Percentiles rank a stretch among this genome's conserved stretches.
Conservation (phyloP, 1,140 invertebrate species). For the Eriosoma lanigerum region DNA sequence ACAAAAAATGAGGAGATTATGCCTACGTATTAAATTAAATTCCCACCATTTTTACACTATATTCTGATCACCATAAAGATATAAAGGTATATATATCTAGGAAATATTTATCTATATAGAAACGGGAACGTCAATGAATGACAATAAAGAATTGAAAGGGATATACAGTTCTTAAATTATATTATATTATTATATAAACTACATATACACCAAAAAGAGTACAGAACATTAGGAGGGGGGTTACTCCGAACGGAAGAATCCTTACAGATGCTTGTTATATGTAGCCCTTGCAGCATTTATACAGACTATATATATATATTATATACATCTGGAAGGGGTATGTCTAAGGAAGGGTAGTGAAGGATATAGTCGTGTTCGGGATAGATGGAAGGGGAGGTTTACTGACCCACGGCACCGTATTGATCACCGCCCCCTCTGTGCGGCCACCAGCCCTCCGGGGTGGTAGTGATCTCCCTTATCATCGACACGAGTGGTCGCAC, state of each 20-base stretch:
- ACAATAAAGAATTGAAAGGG: neutral
- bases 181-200: slow-evolving; percentile 21
- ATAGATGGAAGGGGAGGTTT: slow-evolving; percentile 25
- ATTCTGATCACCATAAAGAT: no score
- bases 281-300: neutral
- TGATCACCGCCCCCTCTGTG: slow-evolving; percentile 50
- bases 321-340: neutral
- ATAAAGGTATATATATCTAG: no score
- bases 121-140: neutral
- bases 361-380: neutral
- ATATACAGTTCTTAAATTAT: neutral
- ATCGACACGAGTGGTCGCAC: slow-evolving; percentile 50
- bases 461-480: slow-evolving; percentile 51
- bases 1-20: no score
- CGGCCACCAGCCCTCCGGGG: slow-evolving; percentile 32
- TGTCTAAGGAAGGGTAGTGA: neutral
- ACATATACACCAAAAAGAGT: slow-evolving; percentile 7
- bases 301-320: neutral
- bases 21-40: no score
- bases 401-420: slow-evolving; percentile 51
- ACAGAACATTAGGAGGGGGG: neutral
- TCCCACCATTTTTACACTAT: no score
- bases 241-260: slow-evolving; percentile 22
- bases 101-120: no score
- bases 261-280: slow-evolving; percentile 50